Evolutionary conservation across 2,113 vertebrate species (phyloP).

Genomic region (Cheirogaleus medius): DNA sequence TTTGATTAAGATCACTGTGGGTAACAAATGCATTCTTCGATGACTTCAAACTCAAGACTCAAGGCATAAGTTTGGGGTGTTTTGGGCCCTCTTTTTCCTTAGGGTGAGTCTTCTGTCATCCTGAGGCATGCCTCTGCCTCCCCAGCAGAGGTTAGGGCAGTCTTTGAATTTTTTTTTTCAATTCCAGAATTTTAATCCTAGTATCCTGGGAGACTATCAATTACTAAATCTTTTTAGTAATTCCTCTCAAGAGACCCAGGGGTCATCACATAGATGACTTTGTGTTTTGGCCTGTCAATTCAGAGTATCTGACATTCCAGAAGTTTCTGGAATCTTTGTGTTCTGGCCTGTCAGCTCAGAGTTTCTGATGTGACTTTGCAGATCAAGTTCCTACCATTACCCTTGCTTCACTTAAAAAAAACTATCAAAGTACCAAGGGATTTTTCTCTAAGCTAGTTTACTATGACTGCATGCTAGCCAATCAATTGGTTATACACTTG

Average conservation of each 20-base stretch:
- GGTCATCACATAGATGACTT: background rate
- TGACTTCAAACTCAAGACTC: background rate
- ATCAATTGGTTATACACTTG: background rate
- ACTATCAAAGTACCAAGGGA: background rate
- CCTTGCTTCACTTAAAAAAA: background rate
- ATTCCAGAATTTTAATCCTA: background rate
- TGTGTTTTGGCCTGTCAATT: background rate
- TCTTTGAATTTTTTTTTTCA: background rate
- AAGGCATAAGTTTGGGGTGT: background rate
- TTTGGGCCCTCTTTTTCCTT: background rate
- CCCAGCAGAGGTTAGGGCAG: background rate
- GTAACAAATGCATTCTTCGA: constrained; percentile 1
- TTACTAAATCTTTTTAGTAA: constrained; percentile 37
- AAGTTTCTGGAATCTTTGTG: background rate
- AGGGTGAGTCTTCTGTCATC: background rate
- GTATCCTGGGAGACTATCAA: background rate
- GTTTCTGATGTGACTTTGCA: constrained; percentile 16
- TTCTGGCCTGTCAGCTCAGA: background rate
- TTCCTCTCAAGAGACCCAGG: background rate
- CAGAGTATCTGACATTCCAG: background rate
- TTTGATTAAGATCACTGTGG: background rate
- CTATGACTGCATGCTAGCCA: background rate
- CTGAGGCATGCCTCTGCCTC: background rate
- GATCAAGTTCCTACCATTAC: background rate
- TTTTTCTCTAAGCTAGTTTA: background rate